Base-by-base conservation (phyloP, 64 coral and sea anemone species). In the Porites lutea region DNA sequence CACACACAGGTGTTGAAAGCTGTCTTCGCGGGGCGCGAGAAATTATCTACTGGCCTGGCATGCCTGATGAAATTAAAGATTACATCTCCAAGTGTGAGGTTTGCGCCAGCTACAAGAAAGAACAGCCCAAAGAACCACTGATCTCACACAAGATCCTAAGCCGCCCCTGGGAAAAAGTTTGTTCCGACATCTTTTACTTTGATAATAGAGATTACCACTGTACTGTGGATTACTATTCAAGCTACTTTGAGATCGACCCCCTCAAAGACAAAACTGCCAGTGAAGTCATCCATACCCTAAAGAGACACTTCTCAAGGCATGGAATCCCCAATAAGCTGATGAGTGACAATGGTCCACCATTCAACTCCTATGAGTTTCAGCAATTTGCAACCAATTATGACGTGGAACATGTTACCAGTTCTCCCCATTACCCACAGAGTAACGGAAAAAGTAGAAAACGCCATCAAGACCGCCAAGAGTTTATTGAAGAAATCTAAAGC, bases 91-190 rank as follows among this genome's bases (percentile, higher is more conserved):
- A 83, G 11, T 83, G 53, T 64, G 27, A 83, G 1, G 63, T 83
- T 14, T 46, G 58, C 20, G 5, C 79, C 6, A 23, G 55, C 59
- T 58, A 64, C 59, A 19, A 83, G 23, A 59, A 3, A 58, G n/a
- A 7, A 2, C 59, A 83, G 43, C 2, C 13, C 0, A 83, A 45
- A 53, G 58, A 83, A 57, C 79, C 53, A 3, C 58, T 83, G 79
- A 83, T 83, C 22, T 70, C 8, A 37, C 90, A 92, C 43, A 59
- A 86, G 16, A 53, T 75, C 21, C 67, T 54, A 13, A 70, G 62
- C 6, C 90, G 81, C 9, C 81, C 70, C 16, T 86, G 71, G 58
- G 27, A 91, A 81, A 92, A 68, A 20, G 64, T 89, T 13, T 74
- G 55, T 18, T 7, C 12, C 3, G 74, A 89, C 65, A 16, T 89